Evolutionary conservation across 2,888 invertebrate genomes (phyloP).

Genomic region (Rugalucina vietnamica): DNA sequence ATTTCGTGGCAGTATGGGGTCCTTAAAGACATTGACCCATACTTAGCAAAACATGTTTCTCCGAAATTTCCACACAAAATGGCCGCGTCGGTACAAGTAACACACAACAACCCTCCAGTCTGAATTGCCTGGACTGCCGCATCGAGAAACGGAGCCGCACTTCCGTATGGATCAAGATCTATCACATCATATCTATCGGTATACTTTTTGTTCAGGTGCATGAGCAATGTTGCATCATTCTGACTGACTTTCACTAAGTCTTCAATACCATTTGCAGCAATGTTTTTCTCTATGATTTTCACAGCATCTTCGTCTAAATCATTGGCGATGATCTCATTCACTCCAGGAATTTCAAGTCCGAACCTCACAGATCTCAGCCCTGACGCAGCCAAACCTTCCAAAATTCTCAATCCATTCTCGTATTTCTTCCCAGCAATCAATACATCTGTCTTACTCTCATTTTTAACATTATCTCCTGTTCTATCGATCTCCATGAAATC

Average conservation of each 20-base stretch:
- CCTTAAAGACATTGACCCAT: conserved; percentile 94
- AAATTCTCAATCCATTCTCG: conserved; percentile 85
- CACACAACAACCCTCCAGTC: conserved; percentile 91
- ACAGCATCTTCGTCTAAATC: conserved; percentile 94
- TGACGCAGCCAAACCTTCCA: conserved; percentile 98
- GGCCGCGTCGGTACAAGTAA: conserved; percentile 98
- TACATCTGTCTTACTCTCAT: neutral
- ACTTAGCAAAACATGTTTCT: conserved; percentile 96
- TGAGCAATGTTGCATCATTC: conserved; percentile 90
- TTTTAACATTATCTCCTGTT: neutral
- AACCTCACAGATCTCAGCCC: conserved; percentile 98
- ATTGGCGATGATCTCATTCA: conserved; percentile 92
- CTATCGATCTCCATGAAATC: neutral
- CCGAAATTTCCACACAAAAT: conserved; percentile 97
- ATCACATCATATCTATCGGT: conserved; percentile 92
- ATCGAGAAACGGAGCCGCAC: conserved; percentile 93
- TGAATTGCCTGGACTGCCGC: conserved; percentile 81
- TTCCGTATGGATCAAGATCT: conserved; percentile 99
- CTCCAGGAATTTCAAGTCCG: conserved; percentile 95
- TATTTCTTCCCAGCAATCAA: conserved; percentile 69
- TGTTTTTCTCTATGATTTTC: conserved; percentile 92
- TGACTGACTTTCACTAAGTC: conserved; percentile 90
- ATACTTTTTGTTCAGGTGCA: conserved; percentile 86
- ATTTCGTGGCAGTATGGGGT: conserved; percentile 94
- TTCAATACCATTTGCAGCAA: conserved; percentile 90